Conservation (phyloP, 2,113 vertebrate genomes). For the Diadophis punctatus region DNA sequence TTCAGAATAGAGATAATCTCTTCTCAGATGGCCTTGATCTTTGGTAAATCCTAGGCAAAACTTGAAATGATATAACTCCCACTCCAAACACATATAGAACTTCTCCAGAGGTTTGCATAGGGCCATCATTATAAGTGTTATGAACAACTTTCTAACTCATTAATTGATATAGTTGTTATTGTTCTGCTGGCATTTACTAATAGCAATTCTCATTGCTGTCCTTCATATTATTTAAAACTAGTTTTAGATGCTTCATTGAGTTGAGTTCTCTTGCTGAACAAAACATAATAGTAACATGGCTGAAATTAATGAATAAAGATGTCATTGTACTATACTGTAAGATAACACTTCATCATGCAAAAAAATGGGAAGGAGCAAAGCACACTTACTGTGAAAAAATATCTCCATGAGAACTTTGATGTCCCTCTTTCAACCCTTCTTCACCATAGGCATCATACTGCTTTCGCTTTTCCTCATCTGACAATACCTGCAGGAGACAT, state of each 20-base stretch:
- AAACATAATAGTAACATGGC: fast-evolving
- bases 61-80: not conserved
- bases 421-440: conserved; percentile 94
- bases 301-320: fast-evolving
- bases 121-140: not conserved
- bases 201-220: not conserved
- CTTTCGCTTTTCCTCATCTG: conserved; percentile 96
- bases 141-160: not conserved
- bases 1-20: not conserved
- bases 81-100: not conserved
- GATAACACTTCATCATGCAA: not conserved
- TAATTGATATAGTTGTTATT: not conserved
- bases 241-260: not conserved
- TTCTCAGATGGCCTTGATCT: not conserved
- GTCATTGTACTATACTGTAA: not conserved
- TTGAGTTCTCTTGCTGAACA: not conserved
- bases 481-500: conserved; percentile 80
- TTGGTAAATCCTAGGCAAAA: not conserved
- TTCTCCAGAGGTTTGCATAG: not conserved
- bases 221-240: not conserved
- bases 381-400: conserved; percentile 93
- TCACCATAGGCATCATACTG: conserved; percentile 93
- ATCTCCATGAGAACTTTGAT: conserved; percentile 93
- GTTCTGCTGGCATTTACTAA: not conserved
- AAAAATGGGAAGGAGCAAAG: not conserved